These are phyloP conservation scores for Sapajus apella DNA, from an alignment of 2,113 vertebrate genomes.

Conservation along the genomic window DNA sequence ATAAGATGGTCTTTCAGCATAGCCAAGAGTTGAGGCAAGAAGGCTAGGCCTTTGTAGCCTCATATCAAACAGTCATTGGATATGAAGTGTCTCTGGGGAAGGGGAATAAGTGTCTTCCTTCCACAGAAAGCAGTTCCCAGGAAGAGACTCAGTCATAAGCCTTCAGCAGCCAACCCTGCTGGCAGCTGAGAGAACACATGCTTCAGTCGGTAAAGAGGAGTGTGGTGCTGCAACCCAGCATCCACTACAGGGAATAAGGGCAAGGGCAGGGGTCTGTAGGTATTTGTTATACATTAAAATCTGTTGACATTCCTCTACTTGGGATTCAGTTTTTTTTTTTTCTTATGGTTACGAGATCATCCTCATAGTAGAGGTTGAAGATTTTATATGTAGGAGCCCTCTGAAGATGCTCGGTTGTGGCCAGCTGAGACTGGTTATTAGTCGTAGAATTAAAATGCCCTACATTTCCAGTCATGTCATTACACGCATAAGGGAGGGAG, in stretches of 20 bases:
- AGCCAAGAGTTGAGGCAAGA: not conserved
- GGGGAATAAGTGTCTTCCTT: not conserved
- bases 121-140: not conserved
- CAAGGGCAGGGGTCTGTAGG: not conserved
- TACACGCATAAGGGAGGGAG: slow-evolving; percentile 18
- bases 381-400: not conserved
- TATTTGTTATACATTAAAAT: not conserved
- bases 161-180: not conserved
- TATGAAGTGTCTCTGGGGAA: not conserved
- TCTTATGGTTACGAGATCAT: not conserved
- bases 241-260: not conserved
- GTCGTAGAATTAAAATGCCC: not conserved
- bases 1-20: not conserved
- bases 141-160: not conserved
- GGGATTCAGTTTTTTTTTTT: not conserved
- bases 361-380: not conserved
- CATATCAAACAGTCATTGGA: not conserved
- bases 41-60: not conserved
- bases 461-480: slow-evolving; percentile 20
- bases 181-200: not conserved
- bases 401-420: slow-evolving; percentile 9
- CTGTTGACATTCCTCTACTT: not conserved
- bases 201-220: not conserved
- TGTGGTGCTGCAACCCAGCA: not conserved
- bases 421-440: slow-evolving; percentile 39